Evolutionary conservation across 2,888 invertebrate species (phyloP).

Genomic region (Temnothorax rugatulus): DNA sequence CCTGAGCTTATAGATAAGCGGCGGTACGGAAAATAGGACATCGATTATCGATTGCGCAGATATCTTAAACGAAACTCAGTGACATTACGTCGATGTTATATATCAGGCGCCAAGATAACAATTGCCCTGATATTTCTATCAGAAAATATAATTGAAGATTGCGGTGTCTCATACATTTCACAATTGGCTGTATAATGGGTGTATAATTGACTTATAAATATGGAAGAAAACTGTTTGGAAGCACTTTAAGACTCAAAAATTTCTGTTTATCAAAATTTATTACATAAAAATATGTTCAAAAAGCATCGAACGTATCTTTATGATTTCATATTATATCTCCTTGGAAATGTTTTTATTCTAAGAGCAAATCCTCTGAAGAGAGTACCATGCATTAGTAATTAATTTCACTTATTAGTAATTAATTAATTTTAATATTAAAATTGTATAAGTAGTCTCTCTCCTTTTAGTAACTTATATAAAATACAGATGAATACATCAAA

Average conservation of each 20-base stretch:
- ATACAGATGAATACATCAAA: background rate
- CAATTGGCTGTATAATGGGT: background rate
- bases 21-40: slow-evolving; percentile 37
- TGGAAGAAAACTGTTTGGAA: background rate
- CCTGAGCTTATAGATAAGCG: slow-evolving; percentile 27
- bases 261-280: background rate
- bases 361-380: background rate
- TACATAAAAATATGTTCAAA: background rate
- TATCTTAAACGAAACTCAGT: slow-evolving; percentile 37
- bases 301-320: background rate
- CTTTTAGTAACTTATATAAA: background rate
- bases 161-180: background rate
- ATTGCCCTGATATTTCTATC: slow-evolving; percentile 5
- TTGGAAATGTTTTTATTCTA: background rate
- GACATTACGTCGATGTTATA: slow-evolving; percentile 20
- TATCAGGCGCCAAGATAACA: background rate
- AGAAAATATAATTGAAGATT: background rate
- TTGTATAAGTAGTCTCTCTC: background rate
- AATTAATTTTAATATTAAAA: background rate
- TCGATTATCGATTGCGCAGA: slow-evolving; percentile 36
- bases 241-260: background rate
- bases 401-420: background rate
- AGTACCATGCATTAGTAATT: background rate
- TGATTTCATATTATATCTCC: background rate
- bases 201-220: background rate